Conservation (phyloP, 2,888 invertebrate species). For the Mallateleia sp. region DNA sequence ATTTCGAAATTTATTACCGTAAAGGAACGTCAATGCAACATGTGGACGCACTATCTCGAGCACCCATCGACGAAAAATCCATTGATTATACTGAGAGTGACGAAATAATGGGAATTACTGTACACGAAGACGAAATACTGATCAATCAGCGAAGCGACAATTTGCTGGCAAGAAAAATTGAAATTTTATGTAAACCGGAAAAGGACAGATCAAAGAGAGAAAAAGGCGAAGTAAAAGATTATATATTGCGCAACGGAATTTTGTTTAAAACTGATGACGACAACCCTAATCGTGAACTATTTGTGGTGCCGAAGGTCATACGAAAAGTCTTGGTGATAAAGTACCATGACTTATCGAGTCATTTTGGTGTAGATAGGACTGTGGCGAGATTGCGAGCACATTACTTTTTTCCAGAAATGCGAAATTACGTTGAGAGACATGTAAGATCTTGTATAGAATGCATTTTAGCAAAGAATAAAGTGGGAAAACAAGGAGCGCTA, state of each 20-base stretch:
- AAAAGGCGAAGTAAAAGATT: slow-evolving; percentile 18
- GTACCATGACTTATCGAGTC: slow-evolving; percentile 65
- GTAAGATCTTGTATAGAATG: slow-evolving; percentile 80
- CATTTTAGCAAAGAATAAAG: slow-evolving; percentile 54
- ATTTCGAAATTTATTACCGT: not conserved
- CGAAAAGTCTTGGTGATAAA: slow-evolving; percentile 66
- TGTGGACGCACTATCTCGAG: not conserved
- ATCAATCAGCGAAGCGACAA: not conserved
- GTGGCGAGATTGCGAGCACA: slow-evolving; percentile 43
- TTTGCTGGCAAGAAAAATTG: not conserved
- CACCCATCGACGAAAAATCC: too few relatives aligned
- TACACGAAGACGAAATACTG: too few relatives aligned
- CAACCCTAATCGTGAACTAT: slow-evolving; percentile 24
- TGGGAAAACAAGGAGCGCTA: slow-evolving; percentile 75
- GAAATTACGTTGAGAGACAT: slow-evolving; percentile 66
- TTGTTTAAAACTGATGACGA: slow-evolving; percentile 39
- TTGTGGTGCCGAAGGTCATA: slow-evolving; percentile 64
- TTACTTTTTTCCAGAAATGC: slow-evolving; percentile 79
- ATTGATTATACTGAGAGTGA: too few relatives aligned
- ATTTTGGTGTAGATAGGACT: slow-evolving; percentile 67
- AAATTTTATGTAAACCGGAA: not conserved
- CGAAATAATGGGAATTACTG: too few relatives aligned
- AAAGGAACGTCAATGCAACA: not conserved
- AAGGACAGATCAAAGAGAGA: not conserved
- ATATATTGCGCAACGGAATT: slow-evolving; percentile 25